phyloP scores from a whole-genome alignment of 1,140 invertebrate species.

The Nixonia krombeini region DNA sequence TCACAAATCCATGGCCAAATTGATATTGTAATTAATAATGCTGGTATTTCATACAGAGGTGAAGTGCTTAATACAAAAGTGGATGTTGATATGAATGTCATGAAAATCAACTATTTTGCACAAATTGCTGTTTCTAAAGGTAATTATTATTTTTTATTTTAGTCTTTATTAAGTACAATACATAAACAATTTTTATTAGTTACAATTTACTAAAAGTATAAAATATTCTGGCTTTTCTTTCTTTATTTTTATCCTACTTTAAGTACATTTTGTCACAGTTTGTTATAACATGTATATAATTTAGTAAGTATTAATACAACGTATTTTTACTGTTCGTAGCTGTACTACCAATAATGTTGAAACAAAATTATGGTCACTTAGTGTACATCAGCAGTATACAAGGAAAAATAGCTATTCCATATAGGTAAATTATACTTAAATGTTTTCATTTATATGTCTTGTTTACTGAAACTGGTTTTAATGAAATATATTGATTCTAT shows the following conservation, averaged over 20 bases:
- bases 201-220: too few relatives aligned
- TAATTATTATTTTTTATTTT: conserved; percentile 61
- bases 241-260: too few relatives aligned
- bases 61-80: conserved; percentile 81
- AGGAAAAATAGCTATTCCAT: conserved; percentile 91
- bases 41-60: conserved; percentile 89
- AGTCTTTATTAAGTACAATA: conserved; percentile 2
- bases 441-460: not conserved
- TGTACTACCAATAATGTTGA: conserved; percentile 86
- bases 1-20: conserved; percentile 80
- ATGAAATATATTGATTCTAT: too few relatives aligned
- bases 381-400: conserved; percentile 95
- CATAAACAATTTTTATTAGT: too few relatives aligned
- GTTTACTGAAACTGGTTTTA: too few relatives aligned
- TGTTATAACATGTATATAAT: too few relatives aligned
- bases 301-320: too few relatives aligned
- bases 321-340: too few relatives aligned
- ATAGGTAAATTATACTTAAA: conserved; percentile 69
- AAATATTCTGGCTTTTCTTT: too few relatives aligned
- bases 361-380: conserved; percentile 84
- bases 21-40: conserved; percentile 95
- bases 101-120: conserved; percentile 96
- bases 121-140: conserved; percentile 92
- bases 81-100: conserved; percentile 90
- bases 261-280: too few relatives aligned